These are phyloP conservation scores for Trichogramma dendrolimi DNA, from an alignment of 2,888 invertebrate genomes.

Conservation along the genomic window DNA sequence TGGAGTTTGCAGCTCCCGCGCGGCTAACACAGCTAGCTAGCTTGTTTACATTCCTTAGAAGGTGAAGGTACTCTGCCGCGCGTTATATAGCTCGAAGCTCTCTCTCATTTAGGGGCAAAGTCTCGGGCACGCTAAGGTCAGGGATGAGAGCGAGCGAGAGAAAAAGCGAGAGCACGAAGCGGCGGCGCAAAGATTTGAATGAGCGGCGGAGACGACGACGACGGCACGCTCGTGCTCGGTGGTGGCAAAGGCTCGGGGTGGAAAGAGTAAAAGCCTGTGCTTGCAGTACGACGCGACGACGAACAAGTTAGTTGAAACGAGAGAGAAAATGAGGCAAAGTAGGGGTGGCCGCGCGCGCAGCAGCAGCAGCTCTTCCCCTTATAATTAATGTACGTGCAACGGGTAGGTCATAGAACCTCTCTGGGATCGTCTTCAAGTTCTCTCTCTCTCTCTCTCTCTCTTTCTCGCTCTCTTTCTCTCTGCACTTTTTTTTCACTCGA, in stretches of 20 bases:
- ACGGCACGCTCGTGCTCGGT: slow-evolving; percentile 20
- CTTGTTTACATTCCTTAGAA: slow-evolving; percentile 30
- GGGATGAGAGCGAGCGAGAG: slow-evolving; percentile 16
- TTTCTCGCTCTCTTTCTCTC: slow-evolving; percentile 26
- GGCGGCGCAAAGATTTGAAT: slow-evolving; percentile 36
- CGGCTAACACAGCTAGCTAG: slow-evolving; percentile 1
- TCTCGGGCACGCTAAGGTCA: slow-evolving; percentile 33
- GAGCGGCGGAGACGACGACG: slow-evolving; percentile 20
- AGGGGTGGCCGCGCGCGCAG: slow-evolving; percentile 31
- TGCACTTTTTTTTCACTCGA: slow-evolving; percentile 26
- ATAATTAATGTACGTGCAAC: slow-evolving; percentile 49
- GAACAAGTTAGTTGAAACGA: slow-evolving; percentile 31
- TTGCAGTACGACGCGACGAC: slow-evolving; percentile 35
- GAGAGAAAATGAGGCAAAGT: slow-evolving; percentile 35
- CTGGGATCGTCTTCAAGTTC: slow-evolving; percentile 23
- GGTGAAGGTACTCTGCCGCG: slow-evolving; percentile 2
- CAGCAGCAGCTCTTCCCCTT: slow-evolving; percentile 42
- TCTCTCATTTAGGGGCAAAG: slow-evolving; percentile 40
- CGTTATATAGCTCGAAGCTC: slow-evolving; percentile 5
- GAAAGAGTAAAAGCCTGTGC: slow-evolving; percentile 35
- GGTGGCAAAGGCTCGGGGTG: slow-evolving; percentile 24
- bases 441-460: slow-evolving; percentile 26
- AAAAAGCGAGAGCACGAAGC: slow-evolving; percentile 2
- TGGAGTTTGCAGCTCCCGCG: background rate
- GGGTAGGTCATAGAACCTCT: slow-evolving; percentile 47